These are phyloP conservation scores for Acrobasis consociella DNA, from an alignment of 2,888 invertebrate genomes.

Conservation along the genomic window DNA sequence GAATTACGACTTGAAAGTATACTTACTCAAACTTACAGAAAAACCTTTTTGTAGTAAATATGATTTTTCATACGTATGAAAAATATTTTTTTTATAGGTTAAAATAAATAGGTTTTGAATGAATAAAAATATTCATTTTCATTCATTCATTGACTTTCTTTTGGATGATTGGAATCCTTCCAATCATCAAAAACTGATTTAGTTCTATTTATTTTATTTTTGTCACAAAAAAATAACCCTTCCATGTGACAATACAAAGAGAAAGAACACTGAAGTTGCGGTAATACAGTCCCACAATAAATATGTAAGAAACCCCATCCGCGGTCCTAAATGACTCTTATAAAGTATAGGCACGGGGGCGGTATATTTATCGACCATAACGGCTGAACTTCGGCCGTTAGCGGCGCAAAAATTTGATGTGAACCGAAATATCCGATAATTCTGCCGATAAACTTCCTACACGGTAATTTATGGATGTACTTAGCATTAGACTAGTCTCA, in stretches of 20 bases:
- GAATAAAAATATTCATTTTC: too few relatives aligned
- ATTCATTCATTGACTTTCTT: too few relatives aligned
- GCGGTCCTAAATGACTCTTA: slow-evolving; percentile 21
- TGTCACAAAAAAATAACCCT: background rate
- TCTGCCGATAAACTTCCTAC: slow-evolving; percentile 21
- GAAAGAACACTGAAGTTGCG: background rate
- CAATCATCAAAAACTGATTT: too few relatives aligned
- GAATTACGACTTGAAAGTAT: too few relatives aligned
- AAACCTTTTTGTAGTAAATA: too few relatives aligned
- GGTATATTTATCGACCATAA: slow-evolving; percentile 24
- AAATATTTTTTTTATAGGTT: too few relatives aligned
- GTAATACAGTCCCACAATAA: slow-evolving; percentile 28
- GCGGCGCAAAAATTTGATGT: slow-evolving; percentile 55
- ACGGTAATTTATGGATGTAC: slow-evolving; percentile 14
- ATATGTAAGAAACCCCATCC: slow-evolving; percentile 25
- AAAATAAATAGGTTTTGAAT: too few relatives aligned
- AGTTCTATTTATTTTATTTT: too few relatives aligned
- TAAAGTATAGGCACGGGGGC: slow-evolving; percentile 17
- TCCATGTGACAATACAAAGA: background rate
- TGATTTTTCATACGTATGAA: too few relatives aligned
- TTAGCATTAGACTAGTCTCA: background rate
- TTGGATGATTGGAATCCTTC: too few relatives aligned
- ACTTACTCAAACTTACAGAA: too few relatives aligned
- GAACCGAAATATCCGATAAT: slow-evolving; percentile 41
- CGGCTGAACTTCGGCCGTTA: slow-evolving; percentile 51